A percentile compares a stretch with the other conserved stretches of the same genome.
Evolutionary conservation across 37 sponge, comb jelly and placozoan genomes (phyloP).

Genomic region (Haliclona indistincta): DNA sequence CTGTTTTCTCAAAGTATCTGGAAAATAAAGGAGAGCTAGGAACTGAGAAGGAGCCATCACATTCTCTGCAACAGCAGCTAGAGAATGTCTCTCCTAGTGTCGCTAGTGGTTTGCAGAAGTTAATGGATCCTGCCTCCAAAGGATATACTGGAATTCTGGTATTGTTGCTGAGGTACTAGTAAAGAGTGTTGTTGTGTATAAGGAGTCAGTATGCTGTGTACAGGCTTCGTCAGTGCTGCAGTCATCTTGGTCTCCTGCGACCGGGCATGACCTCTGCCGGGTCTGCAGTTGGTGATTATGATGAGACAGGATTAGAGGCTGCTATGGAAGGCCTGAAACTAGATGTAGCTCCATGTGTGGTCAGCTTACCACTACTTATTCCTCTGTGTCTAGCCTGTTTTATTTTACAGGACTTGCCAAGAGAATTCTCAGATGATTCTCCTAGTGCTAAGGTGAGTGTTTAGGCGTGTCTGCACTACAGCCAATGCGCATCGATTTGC

Average conservation of each 20-base stretch:
- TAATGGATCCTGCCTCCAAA: no score
- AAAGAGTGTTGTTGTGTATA: background rate
- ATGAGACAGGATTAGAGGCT: conserved; percentile 30
- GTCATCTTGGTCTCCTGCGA: conserved; percentile 48
- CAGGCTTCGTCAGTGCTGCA: conserved; percentile 69
- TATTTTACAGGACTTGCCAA: no score
- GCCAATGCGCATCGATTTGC: no score
- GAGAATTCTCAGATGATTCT: no score
- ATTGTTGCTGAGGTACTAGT: conserved; percentile 41
- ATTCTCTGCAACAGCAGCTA: no score
- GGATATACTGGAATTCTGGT: conserved; percentile 28
- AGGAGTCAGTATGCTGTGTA: background rate
- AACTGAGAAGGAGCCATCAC: no score
- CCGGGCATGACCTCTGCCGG: conserved; percentile 18
- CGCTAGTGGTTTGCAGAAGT: background rate
- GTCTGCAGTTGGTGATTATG: conserved; percentile 14
- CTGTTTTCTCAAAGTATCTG: background rate
- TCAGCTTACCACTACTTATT: background rate
- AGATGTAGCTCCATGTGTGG: background rate
- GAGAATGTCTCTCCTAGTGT: background rate
- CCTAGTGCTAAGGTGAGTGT: no score
- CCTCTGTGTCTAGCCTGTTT: background rate
- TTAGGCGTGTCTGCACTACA: no score
- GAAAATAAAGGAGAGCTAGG: background rate
- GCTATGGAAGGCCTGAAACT: conserved; percentile 47